Percentiles rank a stretch among this genome's conserved stretches.
Conservation (phyloP, 2,797 vertebrate species). For the Valencia hispanica region DNA sequence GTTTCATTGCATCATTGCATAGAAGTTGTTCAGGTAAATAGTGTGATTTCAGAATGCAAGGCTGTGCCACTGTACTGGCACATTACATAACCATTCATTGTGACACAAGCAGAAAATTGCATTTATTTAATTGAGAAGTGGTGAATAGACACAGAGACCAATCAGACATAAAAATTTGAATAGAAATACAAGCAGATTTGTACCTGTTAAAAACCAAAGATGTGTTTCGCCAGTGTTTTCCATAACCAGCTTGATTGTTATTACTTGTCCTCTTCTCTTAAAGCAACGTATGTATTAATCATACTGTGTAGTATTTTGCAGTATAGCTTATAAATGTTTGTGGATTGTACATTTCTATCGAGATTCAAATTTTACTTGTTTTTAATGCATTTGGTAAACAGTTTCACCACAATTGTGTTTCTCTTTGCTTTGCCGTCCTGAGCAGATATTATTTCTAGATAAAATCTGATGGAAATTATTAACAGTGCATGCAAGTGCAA, state of each 20-base stretch:
- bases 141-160: too few species aligned
- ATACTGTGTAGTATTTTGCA: not conserved
- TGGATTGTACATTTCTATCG: not conserved
- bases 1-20: too few species aligned
- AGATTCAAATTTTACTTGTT: not conserved
- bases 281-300: not conserved
- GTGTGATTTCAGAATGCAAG: too few species aligned
- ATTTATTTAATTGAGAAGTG: too few species aligned
- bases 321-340: not conserved
- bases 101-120: too few species aligned
- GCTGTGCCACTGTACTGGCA: too few species aligned
- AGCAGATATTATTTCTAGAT: not conserved
- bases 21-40: too few species aligned
- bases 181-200: not conserved
- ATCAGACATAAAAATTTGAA: too few species aligned
- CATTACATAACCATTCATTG: too few species aligned
- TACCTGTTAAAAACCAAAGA: not conserved
- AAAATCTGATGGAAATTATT: not conserved
- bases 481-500: not conserved
- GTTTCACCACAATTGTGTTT: too few species aligned
- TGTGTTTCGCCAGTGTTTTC: not conserved
- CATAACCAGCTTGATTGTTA: not conserved
- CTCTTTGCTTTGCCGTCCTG: too few species aligned
- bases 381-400: not conserved
- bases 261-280: not conserved